Evolutionary conservation across 1,140 invertebrate species (phyloP).

Genomic region (Halyomorpha halys): DNA sequence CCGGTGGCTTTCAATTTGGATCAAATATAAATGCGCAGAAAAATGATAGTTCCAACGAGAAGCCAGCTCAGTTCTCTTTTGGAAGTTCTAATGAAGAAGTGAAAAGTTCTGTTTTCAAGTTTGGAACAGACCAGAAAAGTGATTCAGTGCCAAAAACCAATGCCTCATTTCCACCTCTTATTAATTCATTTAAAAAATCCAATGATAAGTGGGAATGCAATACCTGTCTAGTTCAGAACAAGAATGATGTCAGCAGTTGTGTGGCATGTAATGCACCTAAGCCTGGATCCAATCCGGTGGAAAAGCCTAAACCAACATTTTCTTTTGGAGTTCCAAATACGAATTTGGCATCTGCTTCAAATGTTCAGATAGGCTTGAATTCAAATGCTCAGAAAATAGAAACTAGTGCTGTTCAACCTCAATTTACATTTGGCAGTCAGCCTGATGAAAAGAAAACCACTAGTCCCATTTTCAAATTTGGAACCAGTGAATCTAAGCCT

Average conservation of each 20-base stretch:
- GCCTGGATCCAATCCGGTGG: neutral
- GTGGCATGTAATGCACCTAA: slow-evolving; percentile 17
- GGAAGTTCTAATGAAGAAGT: neutral
- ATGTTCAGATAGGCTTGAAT: too few species aligned
- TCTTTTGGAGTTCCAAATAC: slow-evolving; percentile 21
- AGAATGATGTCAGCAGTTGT: slow-evolving; percentile 41
- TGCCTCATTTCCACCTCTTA: neutral
- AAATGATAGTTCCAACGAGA: neutral
- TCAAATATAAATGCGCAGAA: neutral
- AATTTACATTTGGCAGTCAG: neutral
- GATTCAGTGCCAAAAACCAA: neutral
- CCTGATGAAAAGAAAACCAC: neutral
- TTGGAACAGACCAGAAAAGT: neutral
- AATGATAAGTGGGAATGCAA: slow-evolving; percentile 48
- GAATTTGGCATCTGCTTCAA: too few species aligned
- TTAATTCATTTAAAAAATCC: slow-evolving; percentile 36
- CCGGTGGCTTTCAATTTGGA: neutral
- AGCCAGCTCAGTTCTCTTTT: neutral
- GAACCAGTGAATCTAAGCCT: neutral
- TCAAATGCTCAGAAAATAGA: too few species aligned
- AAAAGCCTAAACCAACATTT: slow-evolving; percentile 13
- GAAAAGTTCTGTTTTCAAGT: neutral
- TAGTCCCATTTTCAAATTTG: neutral
- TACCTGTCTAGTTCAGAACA: slow-evolving; percentile 48
- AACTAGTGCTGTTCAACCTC: neutral